phyloP scores from a whole-genome alignment of 2,113 vertebrate species.

The Melanotaenia duboulayi region DNA sequence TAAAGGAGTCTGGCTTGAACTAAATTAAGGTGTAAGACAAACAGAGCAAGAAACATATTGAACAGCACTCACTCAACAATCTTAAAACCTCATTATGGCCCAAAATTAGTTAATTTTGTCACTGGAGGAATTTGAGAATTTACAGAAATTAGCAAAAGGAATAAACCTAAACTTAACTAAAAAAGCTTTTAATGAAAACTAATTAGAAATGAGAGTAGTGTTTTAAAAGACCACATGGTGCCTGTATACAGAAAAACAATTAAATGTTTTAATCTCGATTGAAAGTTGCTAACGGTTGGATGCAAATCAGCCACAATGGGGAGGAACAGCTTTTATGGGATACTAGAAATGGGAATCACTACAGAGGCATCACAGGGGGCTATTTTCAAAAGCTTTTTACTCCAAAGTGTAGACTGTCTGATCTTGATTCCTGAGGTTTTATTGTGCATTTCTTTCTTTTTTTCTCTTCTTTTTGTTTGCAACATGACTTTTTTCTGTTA shows the following conservation, averaged over 20 bases:
- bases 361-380: slow-evolving; percentile 76
- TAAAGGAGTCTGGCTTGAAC: slow-evolving; percentile 14
- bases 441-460: neutral
- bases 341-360: slow-evolving; percentile 46
- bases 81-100: slow-evolving; percentile 6
- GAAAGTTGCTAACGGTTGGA: slow-evolving; percentile 49
- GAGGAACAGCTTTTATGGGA: slow-evolving; percentile 1
- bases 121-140: neutral
- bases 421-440: slow-evolving; percentile 36
- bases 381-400: slow-evolving; percentile 86
- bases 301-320: slow-evolving; percentile 12
- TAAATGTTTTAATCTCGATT: neutral
- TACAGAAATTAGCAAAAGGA: too few relatives aligned
- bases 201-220: too few relatives aligned
- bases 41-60: slow-evolving; percentile 9
- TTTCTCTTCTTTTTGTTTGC: slow-evolving; percentile 1
- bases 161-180: neutral
- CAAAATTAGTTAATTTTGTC: neutral
- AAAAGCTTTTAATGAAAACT: neutral
- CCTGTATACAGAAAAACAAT: neutral
- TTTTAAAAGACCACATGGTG: neutral
- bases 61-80: neutral
- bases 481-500: slow-evolving; percentile 6
- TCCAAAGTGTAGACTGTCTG: slow-evolving; percentile 79
- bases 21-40: slow-evolving; percentile 30